These are phyloP conservation scores for Morpho helenor DNA, from an alignment of 2,888 invertebrate genomes.

Conservation along the genomic window DNA sequence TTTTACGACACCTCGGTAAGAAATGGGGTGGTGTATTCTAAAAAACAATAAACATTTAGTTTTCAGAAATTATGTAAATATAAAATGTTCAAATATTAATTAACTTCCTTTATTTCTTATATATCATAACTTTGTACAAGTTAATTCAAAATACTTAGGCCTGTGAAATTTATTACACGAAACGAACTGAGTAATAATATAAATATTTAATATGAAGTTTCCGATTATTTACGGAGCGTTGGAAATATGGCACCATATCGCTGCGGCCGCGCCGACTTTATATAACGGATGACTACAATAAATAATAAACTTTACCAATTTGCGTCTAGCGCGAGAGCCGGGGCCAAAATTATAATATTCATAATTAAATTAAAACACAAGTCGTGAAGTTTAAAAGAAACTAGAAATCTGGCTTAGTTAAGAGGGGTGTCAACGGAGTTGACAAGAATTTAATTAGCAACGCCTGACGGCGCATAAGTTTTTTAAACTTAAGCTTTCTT, in stretches of 20 bases:
- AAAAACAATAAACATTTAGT: no score
- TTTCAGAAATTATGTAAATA: no score
- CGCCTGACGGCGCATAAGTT: slow-evolving; percentile 31
- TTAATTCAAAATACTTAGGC: slow-evolving; percentile 4
- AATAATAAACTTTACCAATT: slow-evolving; percentile 71
- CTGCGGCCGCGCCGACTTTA: slow-evolving; percentile 45
- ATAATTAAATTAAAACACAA: slow-evolving; percentile 72
- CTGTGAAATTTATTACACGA: slow-evolving; percentile 8
- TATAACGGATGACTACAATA: slow-evolving; percentile 56
- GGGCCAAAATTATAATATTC: slow-evolving; percentile 59
- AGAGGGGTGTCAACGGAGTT: slow-evolving; percentile 33
- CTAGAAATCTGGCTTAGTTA: slow-evolving; percentile 52
- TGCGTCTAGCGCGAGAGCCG: slow-evolving; percentile 43
- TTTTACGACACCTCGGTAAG: no score
- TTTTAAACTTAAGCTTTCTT: neutral
- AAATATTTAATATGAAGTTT: slow-evolving; percentile 18
- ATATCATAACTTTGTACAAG: slow-evolving; percentile 6
- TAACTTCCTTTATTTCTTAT: neutral
- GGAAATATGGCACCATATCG: slow-evolving; percentile 23
- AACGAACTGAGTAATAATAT: slow-evolving; percentile 13
- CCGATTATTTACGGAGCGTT: slow-evolving; percentile 18
- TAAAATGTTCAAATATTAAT: no score
- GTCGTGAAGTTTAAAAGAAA: slow-evolving; percentile 67
- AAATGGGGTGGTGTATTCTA: no score
- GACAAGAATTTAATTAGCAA: slow-evolving; percentile 58